Conservation (phyloP, 2,888 invertebrate species). For the Acronicta alni region DNA sequence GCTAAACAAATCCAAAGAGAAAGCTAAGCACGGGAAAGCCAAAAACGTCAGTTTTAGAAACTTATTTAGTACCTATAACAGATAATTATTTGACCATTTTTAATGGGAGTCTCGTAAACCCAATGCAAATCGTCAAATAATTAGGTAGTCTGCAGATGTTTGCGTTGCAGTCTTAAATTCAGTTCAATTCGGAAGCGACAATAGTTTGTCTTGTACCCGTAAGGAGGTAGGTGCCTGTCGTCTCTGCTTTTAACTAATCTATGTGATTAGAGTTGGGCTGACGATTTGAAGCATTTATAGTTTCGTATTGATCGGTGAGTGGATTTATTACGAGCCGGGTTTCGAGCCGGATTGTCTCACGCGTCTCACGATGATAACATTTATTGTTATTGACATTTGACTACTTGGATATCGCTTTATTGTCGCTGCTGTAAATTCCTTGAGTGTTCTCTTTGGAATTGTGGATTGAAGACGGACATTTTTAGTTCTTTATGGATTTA, state of each 20-base stretch:
- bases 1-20: too few relatives aligned
- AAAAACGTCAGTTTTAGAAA: too few relatives aligned
- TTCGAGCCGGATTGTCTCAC: slow-evolving; percentile 60
- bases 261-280: slow-evolving; percentile 51
- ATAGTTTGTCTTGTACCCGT: too few relatives aligned
- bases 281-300: slow-evolving; percentile 81
- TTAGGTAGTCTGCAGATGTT: too few relatives aligned
- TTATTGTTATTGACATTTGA: slow-evolving; percentile 61
- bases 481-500: not conserved
- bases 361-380: slow-evolving; percentile 73
- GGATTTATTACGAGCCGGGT: slow-evolving; percentile 77
- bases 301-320: slow-evolving; percentile 80
- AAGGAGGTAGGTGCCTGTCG: not conserved
- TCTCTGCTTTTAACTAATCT: slow-evolving; percentile 50
- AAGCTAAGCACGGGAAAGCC: too few relatives aligned
- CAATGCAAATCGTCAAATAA: too few relatives aligned
- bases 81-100: too few relatives aligned
- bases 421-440: slow-evolving; percentile 51
- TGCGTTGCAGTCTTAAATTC: too few relatives aligned
- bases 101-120: too few relatives aligned
- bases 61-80: too few relatives aligned
- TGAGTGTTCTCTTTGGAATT: slow-evolving; percentile 7
- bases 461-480: not conserved
- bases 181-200: too few relatives aligned
- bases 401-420: slow-evolving; percentile 48